Evolutionary conservation across 2,888 invertebrate genomes (phyloP).

Genomic region (Sycophila texana): DNA sequence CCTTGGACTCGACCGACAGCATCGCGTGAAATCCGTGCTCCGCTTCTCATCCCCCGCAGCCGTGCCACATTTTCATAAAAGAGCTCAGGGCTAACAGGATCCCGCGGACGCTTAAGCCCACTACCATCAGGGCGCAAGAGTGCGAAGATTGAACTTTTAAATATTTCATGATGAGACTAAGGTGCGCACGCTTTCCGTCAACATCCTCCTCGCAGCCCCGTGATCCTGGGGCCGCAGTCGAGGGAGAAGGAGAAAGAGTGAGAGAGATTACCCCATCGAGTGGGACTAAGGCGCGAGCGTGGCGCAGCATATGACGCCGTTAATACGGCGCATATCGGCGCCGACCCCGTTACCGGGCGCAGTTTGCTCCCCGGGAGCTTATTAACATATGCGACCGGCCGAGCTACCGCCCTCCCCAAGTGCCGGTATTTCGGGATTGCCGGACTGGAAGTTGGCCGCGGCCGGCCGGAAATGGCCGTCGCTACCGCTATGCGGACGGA

Average conservation of each 20-base stretch:
- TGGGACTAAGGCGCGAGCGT: constrained; percentile 62
- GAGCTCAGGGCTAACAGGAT: too few species aligned
- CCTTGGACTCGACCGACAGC: too few species aligned
- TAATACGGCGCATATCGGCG: constrained; percentile 72
- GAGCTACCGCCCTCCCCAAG: constrained; percentile 56
- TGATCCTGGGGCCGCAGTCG: constrained; percentile 17
- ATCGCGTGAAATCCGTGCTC: too few species aligned
- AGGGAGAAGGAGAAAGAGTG: not conserved
- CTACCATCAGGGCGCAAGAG: constrained; percentile 31
- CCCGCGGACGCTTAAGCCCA: not conserved
- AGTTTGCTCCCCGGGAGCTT: constrained; percentile 56
- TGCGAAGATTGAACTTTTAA: constrained; percentile 65
- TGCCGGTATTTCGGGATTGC: constrained; percentile 66
- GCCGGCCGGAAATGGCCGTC: constrained; percentile 39
- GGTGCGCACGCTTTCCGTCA: constrained; percentile 65
- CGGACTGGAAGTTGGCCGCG: constrained; percentile 61
- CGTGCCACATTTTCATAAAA: too few species aligned
- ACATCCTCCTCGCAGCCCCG: constrained; percentile 52
- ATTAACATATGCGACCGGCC: constrained; percentile 66
- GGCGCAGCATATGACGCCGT: constrained; percentile 71
- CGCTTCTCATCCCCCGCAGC: too few species aligned
- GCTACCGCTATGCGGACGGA: not conserved
- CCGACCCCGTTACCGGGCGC: constrained; percentile 58
- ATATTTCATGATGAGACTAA: constrained; percentile 69
- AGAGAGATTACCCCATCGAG: constrained; percentile 53